Base-by-base conservation (phyloP, 2,113 vertebrate species). In the Corydoras sp. region DNA sequence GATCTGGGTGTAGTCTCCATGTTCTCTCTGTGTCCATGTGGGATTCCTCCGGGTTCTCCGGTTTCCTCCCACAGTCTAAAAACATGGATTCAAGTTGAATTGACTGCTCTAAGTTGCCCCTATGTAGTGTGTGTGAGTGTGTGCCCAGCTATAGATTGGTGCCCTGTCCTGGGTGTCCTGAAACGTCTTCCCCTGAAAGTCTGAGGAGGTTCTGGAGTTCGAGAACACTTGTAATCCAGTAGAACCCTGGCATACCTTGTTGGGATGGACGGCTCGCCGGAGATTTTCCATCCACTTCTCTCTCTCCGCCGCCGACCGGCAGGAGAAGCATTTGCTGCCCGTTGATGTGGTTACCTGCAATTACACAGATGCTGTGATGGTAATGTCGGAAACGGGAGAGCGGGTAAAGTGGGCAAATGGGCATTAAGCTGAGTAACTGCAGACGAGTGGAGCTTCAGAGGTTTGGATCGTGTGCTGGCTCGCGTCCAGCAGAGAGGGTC, bases 271-370 rank as follows among this genome's bases (percentile, higher is more conserved):
- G 0, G 97, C 97, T 63, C 97, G 86, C 50, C 97, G 84, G 68
- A 99, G 86, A 84, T 99, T 99, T 84, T 99, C 97, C 97, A 99
- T 99, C 97, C 97, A 99, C 85, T 99, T 99, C 80, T 99, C 97
- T 73, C 96, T 85, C 78, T 99, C 97, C 0, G 97, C 96, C 4
- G 95, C 93, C 0, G 97, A 99, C 7, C 97, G 93, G 74, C 97
- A 99, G 0, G 96, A 99, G 85, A 99, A 99, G 80, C 96, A 99
- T 80, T 98, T 98, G 69, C 95, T 98, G 50, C 96, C 96, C 3
- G 95, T 93, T 0, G 95, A 91, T n/a, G 97, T 98, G 0, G 95
- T 98, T 77, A 98, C 95, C 97, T 98, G 80, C 54, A 63, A 80
- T 78, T 80, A 77, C 79, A 76, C 61, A 69, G 64, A 10, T 10